phyloP scores from a whole-genome alignment of 2,888 invertebrate genomes.

The Rugalucina vietnamica region DNA sequence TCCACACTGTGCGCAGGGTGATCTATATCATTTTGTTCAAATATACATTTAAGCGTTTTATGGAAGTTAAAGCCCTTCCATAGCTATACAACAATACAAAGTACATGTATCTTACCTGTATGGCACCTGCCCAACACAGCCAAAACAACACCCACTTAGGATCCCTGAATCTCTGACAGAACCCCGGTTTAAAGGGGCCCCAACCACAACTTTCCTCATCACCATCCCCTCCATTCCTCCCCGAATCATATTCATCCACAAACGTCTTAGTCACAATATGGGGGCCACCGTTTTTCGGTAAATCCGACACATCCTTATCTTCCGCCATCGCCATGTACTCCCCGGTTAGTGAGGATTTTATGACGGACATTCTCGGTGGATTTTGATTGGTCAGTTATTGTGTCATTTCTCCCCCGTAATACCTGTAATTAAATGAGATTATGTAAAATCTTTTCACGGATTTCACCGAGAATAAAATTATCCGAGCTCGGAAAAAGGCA shows the following conservation, averaged over 20 bases:
- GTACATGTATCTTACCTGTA: constrained; percentile 87
- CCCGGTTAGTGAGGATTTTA: constrained; percentile 43
- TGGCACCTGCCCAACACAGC: constrained; percentile 91
- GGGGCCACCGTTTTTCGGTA: constrained; percentile 43
- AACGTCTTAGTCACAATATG: constrained; percentile 37
- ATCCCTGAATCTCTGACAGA: constrained; percentile 89
- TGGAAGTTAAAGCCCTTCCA: too few relatives aligned
- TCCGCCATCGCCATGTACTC: constrained; percentile 59
- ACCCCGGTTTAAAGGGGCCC: constrained; percentile 87
- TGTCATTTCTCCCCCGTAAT: constrained; percentile 1
- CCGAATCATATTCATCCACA: constrained; percentile 40
- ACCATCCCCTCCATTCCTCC: neutral
- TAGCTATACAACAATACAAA: neutral
- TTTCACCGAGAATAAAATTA: too few relatives aligned
- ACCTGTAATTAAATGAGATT: constrained; percentile 6
- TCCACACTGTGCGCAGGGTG: too few relatives aligned
- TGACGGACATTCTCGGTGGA: constrained; percentile 44
- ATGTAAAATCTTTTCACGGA: too few relatives aligned
- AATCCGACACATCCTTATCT: constrained; percentile 31
- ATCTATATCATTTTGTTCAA: too few relatives aligned
- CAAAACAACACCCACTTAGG: constrained; percentile 92
- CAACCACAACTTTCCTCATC: constrained; percentile 87
- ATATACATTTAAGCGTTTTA: too few relatives aligned
- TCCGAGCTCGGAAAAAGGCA: too few relatives aligned
- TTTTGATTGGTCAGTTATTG: constrained; percentile 26